Conservation (phyloP, 2,113 vertebrate genomes). For the Rutilus rutilus region DNA sequence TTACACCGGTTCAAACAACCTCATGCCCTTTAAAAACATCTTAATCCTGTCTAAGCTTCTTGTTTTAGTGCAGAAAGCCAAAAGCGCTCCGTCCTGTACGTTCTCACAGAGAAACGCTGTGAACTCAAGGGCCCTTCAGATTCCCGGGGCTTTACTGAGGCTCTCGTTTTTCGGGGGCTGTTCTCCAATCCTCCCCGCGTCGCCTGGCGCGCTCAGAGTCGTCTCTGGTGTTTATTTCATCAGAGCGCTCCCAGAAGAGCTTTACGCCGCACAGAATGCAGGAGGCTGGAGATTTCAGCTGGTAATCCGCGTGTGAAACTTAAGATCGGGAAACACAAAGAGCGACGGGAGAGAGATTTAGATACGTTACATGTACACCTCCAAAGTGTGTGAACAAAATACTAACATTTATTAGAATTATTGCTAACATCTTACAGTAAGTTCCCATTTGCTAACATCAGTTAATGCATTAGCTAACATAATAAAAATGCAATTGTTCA, state of each 20-base stretch:
- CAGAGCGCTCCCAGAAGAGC: conserved; percentile 24
- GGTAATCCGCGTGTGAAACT: conserved; percentile 52
- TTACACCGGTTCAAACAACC: not conserved
- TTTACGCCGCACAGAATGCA: conserved; percentile 11
- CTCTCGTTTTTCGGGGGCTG: conserved; percentile 7
- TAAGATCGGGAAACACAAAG: conserved; percentile 8
- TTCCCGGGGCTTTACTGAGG: conserved; percentile 12
- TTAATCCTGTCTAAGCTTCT: not conserved
- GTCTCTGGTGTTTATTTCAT: conserved; percentile 35
- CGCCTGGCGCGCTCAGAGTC: not conserved
- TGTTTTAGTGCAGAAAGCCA: not conserved
- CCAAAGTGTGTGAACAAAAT: not conserved
- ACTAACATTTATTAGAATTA: not conserved
- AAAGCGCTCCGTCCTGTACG: not conserved
- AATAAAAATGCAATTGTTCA: not conserved
- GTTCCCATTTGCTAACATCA: not conserved
- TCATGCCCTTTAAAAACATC: not conserved
- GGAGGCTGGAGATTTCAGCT: not conserved
- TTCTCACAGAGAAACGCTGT: conserved; percentile 16
- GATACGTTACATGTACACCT: not conserved
- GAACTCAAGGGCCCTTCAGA: not conserved
- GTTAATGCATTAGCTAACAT: not conserved
- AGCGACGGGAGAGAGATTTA: not conserved
- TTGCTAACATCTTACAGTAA: not conserved
- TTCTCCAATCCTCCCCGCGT: not conserved